Evolutionary conservation across 2,797 vertebrate genomes (phyloP).

Genomic region (Lacerta agilis): DNA sequence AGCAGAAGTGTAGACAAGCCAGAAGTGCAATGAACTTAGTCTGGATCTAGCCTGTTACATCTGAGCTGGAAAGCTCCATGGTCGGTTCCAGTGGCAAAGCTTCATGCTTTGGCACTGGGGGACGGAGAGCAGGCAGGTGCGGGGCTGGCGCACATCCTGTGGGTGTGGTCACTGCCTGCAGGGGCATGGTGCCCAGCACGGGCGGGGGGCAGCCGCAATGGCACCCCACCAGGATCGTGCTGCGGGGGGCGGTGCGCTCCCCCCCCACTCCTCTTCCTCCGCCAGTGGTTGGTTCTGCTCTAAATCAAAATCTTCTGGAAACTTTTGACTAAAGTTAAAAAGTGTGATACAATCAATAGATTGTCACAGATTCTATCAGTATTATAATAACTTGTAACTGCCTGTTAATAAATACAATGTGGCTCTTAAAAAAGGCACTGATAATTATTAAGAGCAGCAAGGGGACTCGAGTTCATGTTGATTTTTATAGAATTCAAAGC

Average conservation of each 20-base stretch:
- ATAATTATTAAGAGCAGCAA: conserved; percentile 67
- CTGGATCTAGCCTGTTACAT: neutral
- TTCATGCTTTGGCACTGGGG: too few species aligned
- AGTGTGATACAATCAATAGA: neutral
- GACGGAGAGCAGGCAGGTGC: too few species aligned
- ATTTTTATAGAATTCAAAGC: conserved; percentile 72
- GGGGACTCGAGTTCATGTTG: conserved; percentile 69
- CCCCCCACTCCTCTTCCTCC: too few species aligned
- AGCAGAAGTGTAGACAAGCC: too few species aligned
- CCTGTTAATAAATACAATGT: conserved; percentile 46
- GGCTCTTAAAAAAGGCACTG: conserved; percentile 65
- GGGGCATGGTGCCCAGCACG: too few species aligned
- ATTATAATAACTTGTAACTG: conserved; percentile 37
- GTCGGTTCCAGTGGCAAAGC: too few species aligned
- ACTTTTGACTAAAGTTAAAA: neutral
- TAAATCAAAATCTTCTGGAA: neutral
- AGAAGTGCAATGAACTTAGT: neutral
- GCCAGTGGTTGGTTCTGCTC: neutral
- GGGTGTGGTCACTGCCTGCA: too few species aligned
- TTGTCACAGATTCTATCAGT: neutral
- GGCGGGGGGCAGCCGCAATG: too few species aligned
- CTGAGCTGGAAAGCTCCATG: neutral
- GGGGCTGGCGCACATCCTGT: too few species aligned
- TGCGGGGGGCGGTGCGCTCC: too few species aligned
- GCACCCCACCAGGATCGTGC: too few species aligned